Base-by-base conservation (phyloP, 2,113 vertebrate species). In the Stercorarius parasiticus region DNA sequence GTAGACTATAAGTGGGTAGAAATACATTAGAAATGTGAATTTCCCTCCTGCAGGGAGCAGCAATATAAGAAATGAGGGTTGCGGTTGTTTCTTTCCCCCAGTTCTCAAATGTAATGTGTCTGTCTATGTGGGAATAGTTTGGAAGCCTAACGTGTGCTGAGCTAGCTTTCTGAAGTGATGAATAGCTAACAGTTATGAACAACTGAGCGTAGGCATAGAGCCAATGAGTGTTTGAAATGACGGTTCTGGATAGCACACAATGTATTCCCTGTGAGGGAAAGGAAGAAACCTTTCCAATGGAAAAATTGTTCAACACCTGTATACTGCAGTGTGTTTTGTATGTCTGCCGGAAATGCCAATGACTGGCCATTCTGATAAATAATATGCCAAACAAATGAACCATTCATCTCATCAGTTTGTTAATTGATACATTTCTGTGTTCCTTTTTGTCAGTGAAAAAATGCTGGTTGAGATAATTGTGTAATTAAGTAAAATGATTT, bases 91-190 rank as follows among this genome's bases (percentile, higher is more conserved):
- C 38, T 74, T 77, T 58, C 66, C 70, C 22, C 6, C 38, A 49
- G 11, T 88, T 96, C 90, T 83, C 47, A 74, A 22, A 59, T 55
- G 36, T 15, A 18, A 22, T 5, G 32, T 12, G 18, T 13, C 25
- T 32, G 13, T 13, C 25, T 32, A 10, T 10, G 36, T 13, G 47
- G 27, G 22, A 94, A 34, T 22, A 32, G 49, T 52, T 96, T 92
- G 65, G 74, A 62, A 81, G 82, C 61, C 62, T 95, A 43, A 87
- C 86, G 62, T 59, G 77, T 95, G 74, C 86, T 90, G 82, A 90
- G 83, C 72, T 74, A 80, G 40, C 89, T 88, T 81, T 92, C 67
- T 93, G 88, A 86, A 90, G 72, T 84, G 65, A 82, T 88, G 88
- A 79, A 90, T 72, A 80, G 36, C 49, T 53, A 81, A 70, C 50